These are phyloP conservation scores for Drosophila ambigua DNA, from an alignment of 1,140 invertebrate species.

Conservation along the genomic window DNA sequence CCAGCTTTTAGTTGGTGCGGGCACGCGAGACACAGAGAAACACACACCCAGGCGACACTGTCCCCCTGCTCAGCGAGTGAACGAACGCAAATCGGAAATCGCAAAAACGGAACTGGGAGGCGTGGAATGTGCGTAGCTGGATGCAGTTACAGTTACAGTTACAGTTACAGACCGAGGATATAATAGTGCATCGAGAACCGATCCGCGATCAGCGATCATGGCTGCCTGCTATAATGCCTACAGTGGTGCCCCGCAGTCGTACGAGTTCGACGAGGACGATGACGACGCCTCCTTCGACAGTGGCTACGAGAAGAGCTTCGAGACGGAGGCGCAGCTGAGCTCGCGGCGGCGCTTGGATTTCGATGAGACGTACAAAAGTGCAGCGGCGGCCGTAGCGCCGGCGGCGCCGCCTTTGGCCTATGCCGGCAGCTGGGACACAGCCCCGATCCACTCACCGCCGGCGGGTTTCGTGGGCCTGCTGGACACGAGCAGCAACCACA, in stretches of 20 bases:
- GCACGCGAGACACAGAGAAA: conserved; percentile 67
- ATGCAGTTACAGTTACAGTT: conserved; percentile 3
- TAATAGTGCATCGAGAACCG: conserved; percentile 5
- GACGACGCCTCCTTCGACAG: conserved; percentile 88
- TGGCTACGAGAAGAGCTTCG: conserved; percentile 87
- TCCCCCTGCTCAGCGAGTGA: no score
- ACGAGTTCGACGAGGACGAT: conserved; percentile 87
- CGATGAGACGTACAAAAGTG: conserved; percentile 45
- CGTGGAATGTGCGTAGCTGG: conserved; percentile 30
- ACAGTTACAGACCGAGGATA: neutral
- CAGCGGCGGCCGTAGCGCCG: conserved; percentile 12
- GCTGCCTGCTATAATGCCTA: conserved; percentile 78
- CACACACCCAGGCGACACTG: conserved; percentile 22
- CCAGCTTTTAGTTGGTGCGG: conserved; percentile 80
- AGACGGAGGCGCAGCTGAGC: conserved; percentile 72
- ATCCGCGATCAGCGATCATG: conserved; percentile 45
- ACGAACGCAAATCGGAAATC: conserved; percentile 17
- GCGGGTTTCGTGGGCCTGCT: conserved; percentile 65
- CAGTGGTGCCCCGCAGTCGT: conserved; percentile 72
- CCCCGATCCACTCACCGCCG: conserved; percentile 53
- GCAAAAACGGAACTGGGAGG: conserved; percentile 5
- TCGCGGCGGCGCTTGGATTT: conserved; percentile 70
- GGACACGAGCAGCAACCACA: conserved; percentile 80
- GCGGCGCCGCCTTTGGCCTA: conserved; percentile 25
- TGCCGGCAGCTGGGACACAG: conserved; percentile 50